Evolutionary conservation across 2,888 invertebrate genomes (phyloP).

Genomic region (Polyommatus icarus): DNA sequence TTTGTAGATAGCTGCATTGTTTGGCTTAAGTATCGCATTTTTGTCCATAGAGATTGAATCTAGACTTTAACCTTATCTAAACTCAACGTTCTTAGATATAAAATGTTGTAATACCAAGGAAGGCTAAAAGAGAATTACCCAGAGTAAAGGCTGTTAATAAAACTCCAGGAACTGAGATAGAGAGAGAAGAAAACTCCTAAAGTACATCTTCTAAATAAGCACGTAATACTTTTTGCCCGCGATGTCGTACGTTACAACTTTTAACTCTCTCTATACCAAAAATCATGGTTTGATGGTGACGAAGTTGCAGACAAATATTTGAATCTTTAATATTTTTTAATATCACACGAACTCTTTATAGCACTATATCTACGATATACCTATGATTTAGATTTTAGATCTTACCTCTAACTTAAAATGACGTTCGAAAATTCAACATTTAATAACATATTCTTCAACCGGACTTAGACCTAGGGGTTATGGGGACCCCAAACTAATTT

Average conservation of each 20-base stretch:
- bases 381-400: too few relatives aligned
- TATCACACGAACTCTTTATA: too few relatives aligned
- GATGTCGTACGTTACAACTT: too few relatives aligned
- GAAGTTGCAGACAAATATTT: too few relatives aligned
- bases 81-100: not conserved
- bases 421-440: not conserved
- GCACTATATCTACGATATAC: too few relatives aligned
- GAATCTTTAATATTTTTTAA: too few relatives aligned
- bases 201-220: not conserved
- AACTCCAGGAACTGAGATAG: too few relatives aligned
- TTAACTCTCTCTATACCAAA: too few relatives aligned
- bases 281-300: too few relatives aligned
- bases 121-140: not conserved
- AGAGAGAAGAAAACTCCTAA: not conserved
- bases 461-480: not conserved
- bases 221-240: too few relatives aligned
- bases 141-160: not conserved
- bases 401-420: not conserved
- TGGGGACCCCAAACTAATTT: not conserved
- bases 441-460: not conserved
- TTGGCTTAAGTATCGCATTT: not conserved
- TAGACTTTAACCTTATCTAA: not conserved
- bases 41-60: not conserved
- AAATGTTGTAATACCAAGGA: not conserved
- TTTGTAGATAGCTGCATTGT: not conserved